These are phyloP conservation scores for Paedocypris sp. DNA, from an alignment of 2,113 vertebrate species.

Conservation along the genomic window DNA sequence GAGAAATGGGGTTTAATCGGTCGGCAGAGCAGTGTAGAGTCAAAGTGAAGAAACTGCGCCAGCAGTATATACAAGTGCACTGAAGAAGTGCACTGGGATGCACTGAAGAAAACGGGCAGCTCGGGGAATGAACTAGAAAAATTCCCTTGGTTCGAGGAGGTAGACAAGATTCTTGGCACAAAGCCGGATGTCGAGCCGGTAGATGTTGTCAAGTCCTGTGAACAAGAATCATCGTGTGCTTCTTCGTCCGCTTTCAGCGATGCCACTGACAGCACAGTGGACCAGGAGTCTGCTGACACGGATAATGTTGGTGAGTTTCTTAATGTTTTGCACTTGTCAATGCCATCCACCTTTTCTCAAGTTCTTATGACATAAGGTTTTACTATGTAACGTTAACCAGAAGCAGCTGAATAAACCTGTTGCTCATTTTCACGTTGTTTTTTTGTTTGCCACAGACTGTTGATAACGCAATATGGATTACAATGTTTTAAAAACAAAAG, in stretches of 20 bases:
- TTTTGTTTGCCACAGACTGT: background rate
- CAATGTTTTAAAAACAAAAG: too few species aligned
- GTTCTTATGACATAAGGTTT: too few species aligned
- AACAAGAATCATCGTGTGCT: background rate
- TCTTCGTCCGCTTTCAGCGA: background rate
- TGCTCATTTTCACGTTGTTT: too few species aligned
- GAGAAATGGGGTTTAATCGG: background rate
- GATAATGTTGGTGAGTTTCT: background rate
- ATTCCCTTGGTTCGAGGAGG: background rate
- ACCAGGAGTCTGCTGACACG: background rate
- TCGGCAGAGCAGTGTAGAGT: background rate
- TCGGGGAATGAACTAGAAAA: background rate
- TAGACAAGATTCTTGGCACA: background rate
- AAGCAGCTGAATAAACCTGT: too few species aligned
- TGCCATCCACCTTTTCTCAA: background rate
- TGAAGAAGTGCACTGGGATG: too few species aligned
- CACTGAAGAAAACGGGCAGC: background rate
- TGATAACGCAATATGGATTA: background rate
- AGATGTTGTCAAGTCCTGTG: background rate
- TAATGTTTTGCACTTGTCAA: background rate
- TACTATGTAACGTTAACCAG: background rate
- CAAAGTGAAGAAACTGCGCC: background rate
- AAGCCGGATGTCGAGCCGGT: background rate
- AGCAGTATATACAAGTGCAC: background rate
- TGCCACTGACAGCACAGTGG: background rate